These are phyloP conservation scores for Tragelaphus strepsiceros DNA, from an alignment of 2,113 vertebrate genomes.

Conservation along the genomic window DNA sequence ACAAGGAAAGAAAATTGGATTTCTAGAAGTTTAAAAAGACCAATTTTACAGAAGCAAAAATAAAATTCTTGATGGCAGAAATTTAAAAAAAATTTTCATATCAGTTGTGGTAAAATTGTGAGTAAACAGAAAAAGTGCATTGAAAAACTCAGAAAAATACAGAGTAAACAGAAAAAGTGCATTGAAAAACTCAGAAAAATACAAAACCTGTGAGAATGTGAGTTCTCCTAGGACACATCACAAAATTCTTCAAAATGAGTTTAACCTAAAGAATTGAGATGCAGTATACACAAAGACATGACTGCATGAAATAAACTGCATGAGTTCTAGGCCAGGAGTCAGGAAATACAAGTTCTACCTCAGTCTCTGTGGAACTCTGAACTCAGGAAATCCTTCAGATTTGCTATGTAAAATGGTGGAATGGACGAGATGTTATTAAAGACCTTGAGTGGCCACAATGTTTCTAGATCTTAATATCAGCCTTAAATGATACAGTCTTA, in stretches of 20 bases:
- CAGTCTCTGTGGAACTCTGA: neutral
- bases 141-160: neutral
- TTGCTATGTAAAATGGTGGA: neutral
- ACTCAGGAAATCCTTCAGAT: neutral
- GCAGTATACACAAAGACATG: neutral
- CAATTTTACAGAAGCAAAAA: slow-evolving; percentile 5
- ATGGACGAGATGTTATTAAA: neutral
- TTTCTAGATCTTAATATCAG: neutral
- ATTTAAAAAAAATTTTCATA: neutral
- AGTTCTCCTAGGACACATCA: neutral
- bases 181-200: neutral
- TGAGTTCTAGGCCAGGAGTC: neutral
- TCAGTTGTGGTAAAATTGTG: neutral
- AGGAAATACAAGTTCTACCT: neutral
- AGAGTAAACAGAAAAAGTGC: neutral
- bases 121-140: neutral
- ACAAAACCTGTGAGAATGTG: neutral
- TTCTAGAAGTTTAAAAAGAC: neutral
- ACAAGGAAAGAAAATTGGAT: neutral
- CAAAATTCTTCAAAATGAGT: neutral
- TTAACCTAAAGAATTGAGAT: neutral
- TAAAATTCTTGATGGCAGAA: neutral
- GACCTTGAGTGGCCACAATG: neutral
- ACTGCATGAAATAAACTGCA: neutral
- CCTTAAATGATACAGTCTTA: neutral